These are phyloP conservation scores for Morinoia aosen DNA, from an alignment of 2,888 invertebrate species.

Conservation along the genomic window DNA sequence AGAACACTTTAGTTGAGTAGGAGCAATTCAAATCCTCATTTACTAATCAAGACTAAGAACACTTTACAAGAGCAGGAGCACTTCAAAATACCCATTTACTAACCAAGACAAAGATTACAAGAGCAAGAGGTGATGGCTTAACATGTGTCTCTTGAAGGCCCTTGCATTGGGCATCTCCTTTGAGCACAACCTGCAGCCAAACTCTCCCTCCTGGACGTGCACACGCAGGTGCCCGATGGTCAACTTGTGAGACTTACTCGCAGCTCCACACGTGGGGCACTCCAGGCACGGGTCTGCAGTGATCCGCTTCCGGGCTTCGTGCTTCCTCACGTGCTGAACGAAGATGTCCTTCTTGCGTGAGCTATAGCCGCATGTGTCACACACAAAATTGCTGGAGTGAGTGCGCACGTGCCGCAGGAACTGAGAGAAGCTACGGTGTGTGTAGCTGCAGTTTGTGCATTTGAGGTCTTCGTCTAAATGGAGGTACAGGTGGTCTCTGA, in stretches of 20 bases:
- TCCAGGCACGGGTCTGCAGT: neutral
- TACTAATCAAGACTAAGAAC: no score
- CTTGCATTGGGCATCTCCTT: neutral
- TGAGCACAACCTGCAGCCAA: neutral
- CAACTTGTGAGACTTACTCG: neutral
- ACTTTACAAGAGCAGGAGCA: no score
- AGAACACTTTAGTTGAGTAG: no score
- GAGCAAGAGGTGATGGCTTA: neutral
- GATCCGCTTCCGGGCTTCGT: neutral
- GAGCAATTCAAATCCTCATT: no score
- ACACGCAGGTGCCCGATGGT: neutral
- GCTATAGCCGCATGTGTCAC: neutral
- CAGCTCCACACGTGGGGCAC: neutral
- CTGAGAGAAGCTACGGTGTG: neutral
- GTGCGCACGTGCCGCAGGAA: neutral
- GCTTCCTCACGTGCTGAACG: neutral
- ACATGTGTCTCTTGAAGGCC: conserved; percentile 10
- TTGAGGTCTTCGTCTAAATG: neutral
- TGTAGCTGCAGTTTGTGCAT: neutral
- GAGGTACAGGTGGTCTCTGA: neutral
- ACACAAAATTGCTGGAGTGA: neutral
- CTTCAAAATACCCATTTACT: no score
- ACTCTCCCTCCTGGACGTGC: neutral
- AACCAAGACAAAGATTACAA: neutral
- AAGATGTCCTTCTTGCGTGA: neutral